A percentile compares a stretch with the other conserved stretches of the same genome.
These are phyloP conservation scores for Cisticola juncidis DNA, from an alignment of 2,113 vertebrate species.

Conservation along the genomic window DNA sequence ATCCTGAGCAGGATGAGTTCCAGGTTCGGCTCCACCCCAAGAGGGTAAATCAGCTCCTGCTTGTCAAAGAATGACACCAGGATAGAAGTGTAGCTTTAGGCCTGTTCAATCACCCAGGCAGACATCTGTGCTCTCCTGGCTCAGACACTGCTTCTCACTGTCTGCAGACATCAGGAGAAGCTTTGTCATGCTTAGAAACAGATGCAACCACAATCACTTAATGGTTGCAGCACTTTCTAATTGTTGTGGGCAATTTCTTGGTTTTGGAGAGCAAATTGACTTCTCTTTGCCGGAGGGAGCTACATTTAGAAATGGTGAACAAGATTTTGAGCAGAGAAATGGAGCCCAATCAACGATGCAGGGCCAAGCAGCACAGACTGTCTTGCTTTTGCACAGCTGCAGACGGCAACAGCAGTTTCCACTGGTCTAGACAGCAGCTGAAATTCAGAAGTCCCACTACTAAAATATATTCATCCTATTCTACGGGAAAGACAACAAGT, in stretches of 20 bases:
- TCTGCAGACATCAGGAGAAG: neutral
- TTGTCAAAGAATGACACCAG: neutral
- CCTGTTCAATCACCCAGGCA: neutral
- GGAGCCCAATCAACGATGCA: accelerated
- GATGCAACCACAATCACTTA: neutral
- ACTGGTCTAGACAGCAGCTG: neutral
- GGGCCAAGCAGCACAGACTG: neutral
- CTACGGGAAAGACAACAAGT: neutral
- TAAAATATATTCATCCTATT: neutral
- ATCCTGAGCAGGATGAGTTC: neutral
- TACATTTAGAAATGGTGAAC: neutral
- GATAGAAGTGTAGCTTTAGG: neutral
- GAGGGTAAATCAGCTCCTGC: neutral
- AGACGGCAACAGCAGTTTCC: neutral
- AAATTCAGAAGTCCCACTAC: neutral
- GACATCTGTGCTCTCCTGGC: neutral
- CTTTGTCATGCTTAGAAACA: neutral
- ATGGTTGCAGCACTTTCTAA: neutral
- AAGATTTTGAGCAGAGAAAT: neutral
- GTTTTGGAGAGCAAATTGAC: neutral
- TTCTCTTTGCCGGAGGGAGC: neutral
- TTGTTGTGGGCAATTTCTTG: neutral
- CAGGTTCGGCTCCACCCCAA: neutral
- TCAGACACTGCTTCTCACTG: neutral
- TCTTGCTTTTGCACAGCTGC: neutral